Evolutionary conservation across 2,113 vertebrate genomes (phyloP), one percentile per base, ranked within the genome.

Genomic region (Stictonetta naevosa): DNA sequence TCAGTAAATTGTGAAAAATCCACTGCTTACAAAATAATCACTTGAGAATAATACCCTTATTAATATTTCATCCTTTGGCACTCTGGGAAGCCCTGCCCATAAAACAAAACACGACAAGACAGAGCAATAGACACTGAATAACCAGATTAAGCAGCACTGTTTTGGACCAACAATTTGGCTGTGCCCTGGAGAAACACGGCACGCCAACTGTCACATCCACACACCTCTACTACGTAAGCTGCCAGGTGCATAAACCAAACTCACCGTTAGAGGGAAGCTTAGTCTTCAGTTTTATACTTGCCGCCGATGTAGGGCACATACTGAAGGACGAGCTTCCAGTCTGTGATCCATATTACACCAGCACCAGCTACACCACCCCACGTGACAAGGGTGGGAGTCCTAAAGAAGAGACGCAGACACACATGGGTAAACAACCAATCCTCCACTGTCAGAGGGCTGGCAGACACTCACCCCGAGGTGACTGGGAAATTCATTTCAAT

Each of bases 241-340:
- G 33, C 38, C 23, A 83, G 63, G 31, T 29, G 76, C 71, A 88
- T 33, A 87, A 44, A 53, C 25, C 48, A 16, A 36, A 94, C 97
- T 98, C 31, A 98, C 97, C 95, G 5, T 69, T 19, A 82, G 76
- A 55, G 38, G 22, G 36, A 73, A 48, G 81, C 79, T 96, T 96
- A 98, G 5, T 98, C 97, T 1, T 99, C 98, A 42, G 97, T 98
- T 96, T 98, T 99, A 77, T 98, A 99, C 92, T 99, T 99, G 92
- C 99, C 98, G 0, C 95, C 97, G 50, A 99, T 91, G 96, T 99
- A 99, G 13, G 99, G 99, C 28, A 99, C 99, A 34, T 99, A 99
- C 79, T 99, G 98, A 83, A 99, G 97, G 91, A 99, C 33, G 85
- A 99, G 44, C 64, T 98, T 96, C 99, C 99, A 99, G 92, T 99